Evolutionary conservation across 2,888 invertebrate genomes (phyloP).

Genomic region (Thecocarcelia acutangulata): DNA sequence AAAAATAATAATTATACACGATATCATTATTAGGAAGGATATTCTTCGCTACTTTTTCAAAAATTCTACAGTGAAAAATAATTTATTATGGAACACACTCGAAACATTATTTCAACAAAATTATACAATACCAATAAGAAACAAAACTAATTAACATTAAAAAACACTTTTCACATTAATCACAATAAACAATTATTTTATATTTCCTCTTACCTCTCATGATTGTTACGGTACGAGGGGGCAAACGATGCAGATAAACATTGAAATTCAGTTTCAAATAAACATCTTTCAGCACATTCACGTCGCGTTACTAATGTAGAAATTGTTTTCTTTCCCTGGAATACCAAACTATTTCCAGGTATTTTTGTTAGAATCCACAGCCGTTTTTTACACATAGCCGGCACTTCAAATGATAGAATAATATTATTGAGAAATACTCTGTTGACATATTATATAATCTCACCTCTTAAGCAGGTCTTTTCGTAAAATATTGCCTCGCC

Average conservation of each 20-base stretch:
- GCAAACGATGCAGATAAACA: constrained; percentile 84
- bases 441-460: constrained; percentile 47
- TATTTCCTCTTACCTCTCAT: constrained; percentile 76
- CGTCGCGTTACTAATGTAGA: constrained; percentile 84
- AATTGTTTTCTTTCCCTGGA: constrained; percentile 85
- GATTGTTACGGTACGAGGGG: constrained; percentile 81
- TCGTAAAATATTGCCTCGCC: constrained; percentile 80
- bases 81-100: too few species aligned
- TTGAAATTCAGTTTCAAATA: constrained; percentile 82
- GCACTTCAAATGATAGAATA: constrained; percentile 79
- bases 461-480: constrained; percentile 80
- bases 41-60: too few species aligned
- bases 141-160: neutral
- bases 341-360: constrained; percentile 88
- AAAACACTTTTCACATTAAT: neutral
- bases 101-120: neutral
- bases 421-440: neutral
- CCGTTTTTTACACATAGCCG: constrained; percentile 83
- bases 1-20: too few species aligned
- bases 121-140: neutral
- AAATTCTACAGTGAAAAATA: too few species aligned
- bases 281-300: constrained; percentile 86
- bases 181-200: constrained; percentile 12
- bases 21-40: too few species aligned
- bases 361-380: constrained; percentile 90